Conservation (phyloP, 2,797 vertebrate genomes). For the Sebastes nivosus region DNA sequence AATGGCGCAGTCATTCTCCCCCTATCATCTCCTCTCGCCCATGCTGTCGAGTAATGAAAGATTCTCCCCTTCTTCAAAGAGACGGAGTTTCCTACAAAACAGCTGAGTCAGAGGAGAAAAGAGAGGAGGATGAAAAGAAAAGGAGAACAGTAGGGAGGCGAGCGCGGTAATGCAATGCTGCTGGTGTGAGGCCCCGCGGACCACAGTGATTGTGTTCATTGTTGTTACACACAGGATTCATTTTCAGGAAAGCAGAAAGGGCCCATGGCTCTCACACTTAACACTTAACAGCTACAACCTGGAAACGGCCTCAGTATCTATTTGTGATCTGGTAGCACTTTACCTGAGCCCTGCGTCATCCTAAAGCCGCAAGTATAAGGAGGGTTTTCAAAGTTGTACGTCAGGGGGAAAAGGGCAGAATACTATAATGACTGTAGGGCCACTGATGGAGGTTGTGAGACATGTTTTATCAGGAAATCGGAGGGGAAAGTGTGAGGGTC, state of each 20-base stretch:
- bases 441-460: conserved; percentile 46
- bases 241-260: conserved; percentile 62
- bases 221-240: conserved; percentile 68
- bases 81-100: conserved; percentile 85
- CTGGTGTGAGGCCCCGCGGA: conserved; percentile 73
- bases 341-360: conserved; percentile 70
- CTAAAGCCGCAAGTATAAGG: conserved; percentile 42
- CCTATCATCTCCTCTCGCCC: conserved; percentile 81
- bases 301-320: conserved; percentile 46
- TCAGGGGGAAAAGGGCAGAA: conserved; percentile 59
- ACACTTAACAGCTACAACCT: conserved; percentile 61
- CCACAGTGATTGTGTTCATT: conserved; percentile 77
- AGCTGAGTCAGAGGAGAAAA: conserved; percentile 85
- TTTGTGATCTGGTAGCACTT: conserved; percentile 74
- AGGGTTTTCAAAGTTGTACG: conserved; percentile 52
- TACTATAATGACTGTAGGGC: conserved; percentile 39
- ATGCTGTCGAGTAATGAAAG: conserved; percentile 86
- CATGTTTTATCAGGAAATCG: conserved; percentile 45
- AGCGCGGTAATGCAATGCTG: conserved; percentile 65
- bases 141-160: conserved; percentile 72
- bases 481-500: conserved; percentile 44
- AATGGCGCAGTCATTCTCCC: conserved; percentile 84
- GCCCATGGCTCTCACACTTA: conserved; percentile 63
- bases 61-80: conserved; percentile 86
- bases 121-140: conserved; percentile 77